phyloP scores from a whole-genome alignment of 2,797 vertebrate genomes.

The Vultur gryphus region DNA sequence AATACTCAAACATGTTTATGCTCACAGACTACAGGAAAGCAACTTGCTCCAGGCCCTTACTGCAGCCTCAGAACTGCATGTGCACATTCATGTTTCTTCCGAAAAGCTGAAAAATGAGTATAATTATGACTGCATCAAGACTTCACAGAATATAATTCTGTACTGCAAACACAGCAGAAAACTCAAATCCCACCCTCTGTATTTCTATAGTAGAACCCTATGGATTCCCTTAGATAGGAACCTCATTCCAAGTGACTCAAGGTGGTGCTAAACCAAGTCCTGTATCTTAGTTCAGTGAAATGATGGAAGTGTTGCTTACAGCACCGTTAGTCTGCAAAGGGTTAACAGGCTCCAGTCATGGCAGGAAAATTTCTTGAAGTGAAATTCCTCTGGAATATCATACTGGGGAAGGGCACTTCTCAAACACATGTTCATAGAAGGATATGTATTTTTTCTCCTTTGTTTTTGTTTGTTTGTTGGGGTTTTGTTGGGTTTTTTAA shows the following conservation, averaged over 20 bases:
- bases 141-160: not conserved
- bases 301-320: not conserved
- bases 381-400: not conserved
- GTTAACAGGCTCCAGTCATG: not conserved
- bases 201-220: not conserved
- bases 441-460: not conserved
- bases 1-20: not conserved
- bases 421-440: not conserved
- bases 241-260: not conserved
- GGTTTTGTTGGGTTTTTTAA: not conserved
- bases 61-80: not conserved
- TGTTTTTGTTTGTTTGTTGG: not conserved
- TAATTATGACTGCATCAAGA: not conserved
- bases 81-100: not conserved
- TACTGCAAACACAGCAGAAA: not conserved
- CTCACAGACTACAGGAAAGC: not conserved
- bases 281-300: not conserved
- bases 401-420: not conserved
- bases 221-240: not conserved
- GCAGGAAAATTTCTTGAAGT: not conserved
- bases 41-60: not conserved
- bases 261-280: not conserved
- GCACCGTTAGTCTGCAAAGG: not conserved
- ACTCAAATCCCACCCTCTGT: not conserved
- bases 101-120: not conserved